A percentile compares a stretch with the other conserved stretches of the same genome.
These are phyloP conservation scores for Setipinna tenuifilis DNA, from an alignment of 2,797 vertebrate genomes.

Conservation along the genomic window DNA sequence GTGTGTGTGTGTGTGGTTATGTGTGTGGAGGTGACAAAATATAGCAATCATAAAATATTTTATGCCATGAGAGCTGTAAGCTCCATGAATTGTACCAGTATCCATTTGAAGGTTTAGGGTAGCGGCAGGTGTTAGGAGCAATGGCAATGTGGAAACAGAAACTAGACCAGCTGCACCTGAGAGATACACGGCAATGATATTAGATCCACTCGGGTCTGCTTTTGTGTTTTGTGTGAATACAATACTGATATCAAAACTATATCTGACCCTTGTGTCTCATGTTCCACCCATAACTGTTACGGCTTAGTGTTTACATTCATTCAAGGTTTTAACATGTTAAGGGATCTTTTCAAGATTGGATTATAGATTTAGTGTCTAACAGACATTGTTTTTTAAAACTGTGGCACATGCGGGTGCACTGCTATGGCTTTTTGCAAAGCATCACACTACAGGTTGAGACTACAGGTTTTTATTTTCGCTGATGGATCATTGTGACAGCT, in stretches of 20 bases:
- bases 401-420: neutral
- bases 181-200: neutral
- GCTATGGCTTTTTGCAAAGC: neutral
- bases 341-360: neutral
- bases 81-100: conserved; percentile 54
- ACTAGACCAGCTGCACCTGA: neutral
- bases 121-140: conserved; percentile 62
- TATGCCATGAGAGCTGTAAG: conserved; percentile 69
- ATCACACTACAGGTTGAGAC: neutral
- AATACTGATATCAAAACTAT: too few relatives aligned
- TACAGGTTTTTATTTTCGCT: neutral
- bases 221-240: too few relatives aligned
- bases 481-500: neutral
- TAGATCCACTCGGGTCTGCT: neutral
- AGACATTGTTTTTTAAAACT: neutral
- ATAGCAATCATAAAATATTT: conserved; percentile 61
- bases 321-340: too few relatives aligned
- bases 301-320: too few relatives aligned
- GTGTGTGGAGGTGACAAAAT: neutral
- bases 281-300: neutral
- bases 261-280: neutral
- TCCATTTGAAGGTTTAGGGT: conserved; percentile 54
- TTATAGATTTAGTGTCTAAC: neutral
- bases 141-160: neutral
- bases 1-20: conserved; percentile 21